A percentile compares a stretch with the other conserved stretches of the same genome.
These are phyloP conservation scores for Rhinella marina DNA, from an alignment of 2,797 vertebrate species.

Conservation along the genomic window DNA sequence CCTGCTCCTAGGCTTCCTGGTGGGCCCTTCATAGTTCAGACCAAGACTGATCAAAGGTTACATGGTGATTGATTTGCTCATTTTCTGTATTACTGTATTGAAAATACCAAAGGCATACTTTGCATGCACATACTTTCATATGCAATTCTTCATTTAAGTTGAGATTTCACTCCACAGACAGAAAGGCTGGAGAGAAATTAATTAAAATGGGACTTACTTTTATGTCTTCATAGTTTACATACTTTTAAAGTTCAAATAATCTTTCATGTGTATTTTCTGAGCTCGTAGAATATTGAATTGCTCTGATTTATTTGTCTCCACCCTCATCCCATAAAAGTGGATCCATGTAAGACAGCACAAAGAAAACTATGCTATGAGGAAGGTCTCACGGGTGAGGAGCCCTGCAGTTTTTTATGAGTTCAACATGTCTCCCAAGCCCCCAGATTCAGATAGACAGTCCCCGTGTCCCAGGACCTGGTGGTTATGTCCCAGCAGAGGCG, in stretches of 20 bases:
- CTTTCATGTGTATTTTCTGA: conserved; percentile 22
- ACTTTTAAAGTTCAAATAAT: conserved; percentile 24
- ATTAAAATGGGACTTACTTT: conserved; percentile 12
- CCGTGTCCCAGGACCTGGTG: not conserved
- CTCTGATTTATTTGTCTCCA: not conserved
- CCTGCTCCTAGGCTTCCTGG: conserved; percentile 11
- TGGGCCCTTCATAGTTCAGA: conserved; percentile 24
- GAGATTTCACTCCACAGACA: conserved; percentile 22
- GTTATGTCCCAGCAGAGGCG: not conserved
- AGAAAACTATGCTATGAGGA: not conserved
- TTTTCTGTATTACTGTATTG: not conserved
- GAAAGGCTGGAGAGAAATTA: conserved; percentile 3
- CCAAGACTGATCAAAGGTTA: conserved; percentile 3
- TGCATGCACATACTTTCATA: not conserved
- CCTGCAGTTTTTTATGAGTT: not conserved
- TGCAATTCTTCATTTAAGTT: conserved; percentile 11
- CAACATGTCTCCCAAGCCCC: not conserved
- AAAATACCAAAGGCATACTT: not conserved
- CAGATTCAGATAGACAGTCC: not conserved
- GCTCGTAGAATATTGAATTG: not conserved
- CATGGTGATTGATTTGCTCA: not conserved
- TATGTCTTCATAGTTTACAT: conserved; percentile 14
- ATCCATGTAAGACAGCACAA: not conserved
- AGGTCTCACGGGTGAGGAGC: not conserved
- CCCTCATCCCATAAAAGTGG: not conserved